Percentiles rank a stretch among this genome's conserved stretches.
These are phyloP conservation scores for Vidua chalybeata DNA, from an alignment of 2,113 vertebrate genomes.

Conservation along the genomic window DNA sequence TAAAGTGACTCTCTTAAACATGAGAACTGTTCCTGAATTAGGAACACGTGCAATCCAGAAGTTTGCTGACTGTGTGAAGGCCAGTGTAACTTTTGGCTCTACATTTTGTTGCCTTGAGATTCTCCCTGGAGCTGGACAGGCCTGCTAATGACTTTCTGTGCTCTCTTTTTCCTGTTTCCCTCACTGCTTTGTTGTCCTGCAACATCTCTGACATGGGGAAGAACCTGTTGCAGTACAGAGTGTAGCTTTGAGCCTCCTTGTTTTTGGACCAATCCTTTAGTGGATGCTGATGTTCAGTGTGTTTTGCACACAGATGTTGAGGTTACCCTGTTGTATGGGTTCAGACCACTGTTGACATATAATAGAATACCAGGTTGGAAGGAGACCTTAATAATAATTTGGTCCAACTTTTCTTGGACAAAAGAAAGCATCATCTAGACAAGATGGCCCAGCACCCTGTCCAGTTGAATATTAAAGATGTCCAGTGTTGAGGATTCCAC, in stretches of 20 bases:
- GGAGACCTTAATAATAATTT: not conserved
- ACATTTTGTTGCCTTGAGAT: not conserved
- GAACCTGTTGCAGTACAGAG: not conserved
- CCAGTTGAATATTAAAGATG: not conserved
- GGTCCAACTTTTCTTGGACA: not conserved
- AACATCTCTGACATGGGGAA: not conserved
- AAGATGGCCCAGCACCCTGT: not conserved
- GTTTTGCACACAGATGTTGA: not conserved
- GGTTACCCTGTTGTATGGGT: not conserved
- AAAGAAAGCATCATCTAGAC: not conserved
- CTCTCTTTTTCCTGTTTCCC: not conserved
- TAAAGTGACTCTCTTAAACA: not conserved
- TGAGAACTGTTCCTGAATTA: not conserved
- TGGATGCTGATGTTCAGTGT: accelerated
- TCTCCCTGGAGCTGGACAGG: not conserved
- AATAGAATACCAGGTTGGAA: not conserved
- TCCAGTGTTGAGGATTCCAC: not conserved
- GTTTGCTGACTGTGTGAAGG: not conserved
- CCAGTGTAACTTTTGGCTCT: not conserved
- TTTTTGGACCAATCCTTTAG: not conserved
- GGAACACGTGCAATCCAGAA: not conserved
- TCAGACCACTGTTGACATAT: not conserved
- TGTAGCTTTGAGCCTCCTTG: not conserved
- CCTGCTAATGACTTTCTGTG: not conserved
- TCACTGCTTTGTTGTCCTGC: not conserved